These are phyloP conservation scores for Ephydatia muelleri DNA, from an alignment of 37 sponge, comb jelly and placozoan species.

Conservation along the genomic window DNA sequence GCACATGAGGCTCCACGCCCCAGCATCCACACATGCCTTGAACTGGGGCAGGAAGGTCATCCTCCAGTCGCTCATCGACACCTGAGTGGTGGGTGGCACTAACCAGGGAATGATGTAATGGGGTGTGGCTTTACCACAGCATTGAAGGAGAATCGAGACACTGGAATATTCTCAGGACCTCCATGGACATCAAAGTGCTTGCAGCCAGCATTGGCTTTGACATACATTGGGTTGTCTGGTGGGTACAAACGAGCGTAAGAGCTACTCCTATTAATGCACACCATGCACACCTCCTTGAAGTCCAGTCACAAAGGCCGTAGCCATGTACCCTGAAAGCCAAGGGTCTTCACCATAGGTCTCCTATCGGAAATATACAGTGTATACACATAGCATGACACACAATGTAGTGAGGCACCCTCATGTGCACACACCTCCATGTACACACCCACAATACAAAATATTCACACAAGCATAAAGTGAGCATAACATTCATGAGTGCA, in stretches of 20 bases:
- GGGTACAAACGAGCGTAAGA: background rate
- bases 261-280: background rate
- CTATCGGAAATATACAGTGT: slow-evolving; percentile 2
- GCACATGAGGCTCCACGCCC: slow-evolving; percentile 58
- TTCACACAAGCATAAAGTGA: background rate
- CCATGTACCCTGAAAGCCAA: slow-evolving; percentile 42
- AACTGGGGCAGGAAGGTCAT: slow-evolving; percentile 66
- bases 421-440: no score
- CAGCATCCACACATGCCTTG: slow-evolving; percentile 57
- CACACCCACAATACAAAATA: background rate
- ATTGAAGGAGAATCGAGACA: slow-evolving; percentile 53
- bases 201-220: slow-evolving; percentile 67
- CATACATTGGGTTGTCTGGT: slow-evolving; percentile 45
- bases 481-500: background rate
- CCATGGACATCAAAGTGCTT: slow-evolving; percentile 70
- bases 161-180: slow-evolving; percentile 71
- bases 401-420: no score
- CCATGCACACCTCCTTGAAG: slow-evolving; percentile 52
- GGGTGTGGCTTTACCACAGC: slow-evolving; percentile 22
- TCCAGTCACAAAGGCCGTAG: slow-evolving; percentile 55
- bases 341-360: slow-evolving; percentile 77
- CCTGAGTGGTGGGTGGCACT: slow-evolving; percentile 21
- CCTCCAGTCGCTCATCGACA: slow-evolving; percentile 53
- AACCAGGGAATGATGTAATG: background rate
- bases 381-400: no score